A percentile compares a stretch with the other conserved stretches of the same genome.
phyloP scores from a whole-genome alignment of 2,888 invertebrate genomes.

The Parnassius orleans region DNA sequence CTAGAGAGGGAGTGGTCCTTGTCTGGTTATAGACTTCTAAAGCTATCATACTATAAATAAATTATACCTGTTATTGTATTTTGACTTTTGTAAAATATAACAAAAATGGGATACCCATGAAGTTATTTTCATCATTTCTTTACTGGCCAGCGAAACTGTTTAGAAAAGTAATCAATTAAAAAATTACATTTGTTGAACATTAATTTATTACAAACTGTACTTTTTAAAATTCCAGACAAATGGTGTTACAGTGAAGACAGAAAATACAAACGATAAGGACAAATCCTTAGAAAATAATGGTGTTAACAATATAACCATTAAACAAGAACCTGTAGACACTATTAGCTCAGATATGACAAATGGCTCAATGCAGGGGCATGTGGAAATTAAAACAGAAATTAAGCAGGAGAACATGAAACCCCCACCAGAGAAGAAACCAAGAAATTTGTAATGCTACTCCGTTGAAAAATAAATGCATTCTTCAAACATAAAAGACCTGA shows the following conservation, averaged over 20 bases:
- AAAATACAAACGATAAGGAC: conserved; percentile 67
- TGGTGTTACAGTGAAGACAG: conserved; percentile 70
- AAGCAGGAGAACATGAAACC: conserved; percentile 91
- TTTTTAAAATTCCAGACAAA: conserved; percentile 48
- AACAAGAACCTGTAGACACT: conserved; percentile 74
- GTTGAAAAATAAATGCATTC: too few relatives aligned
- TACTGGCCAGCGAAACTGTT: too few relatives aligned
- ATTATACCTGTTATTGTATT: too few relatives aligned
- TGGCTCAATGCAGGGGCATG: conserved; percentile 64
- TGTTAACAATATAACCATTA: conserved; percentile 66
- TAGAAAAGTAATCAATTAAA: too few relatives aligned
- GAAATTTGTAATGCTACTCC: conserved; percentile 54
- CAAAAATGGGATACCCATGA: too few relatives aligned
- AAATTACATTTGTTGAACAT: too few relatives aligned
- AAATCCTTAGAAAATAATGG: conserved; percentile 60
- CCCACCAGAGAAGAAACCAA: conserved; percentile 92
- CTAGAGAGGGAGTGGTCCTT: too few relatives aligned
- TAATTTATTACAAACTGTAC: neutral
- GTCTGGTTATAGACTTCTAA: too few relatives aligned
- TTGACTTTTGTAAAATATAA: too few relatives aligned
- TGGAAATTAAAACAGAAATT: conserved; percentile 84
- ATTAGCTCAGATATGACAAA: conserved; percentile 68
- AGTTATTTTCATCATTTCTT: too few relatives aligned
- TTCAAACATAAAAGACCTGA: too few relatives aligned
- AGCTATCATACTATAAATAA: too few relatives aligned